Conservation (phyloP, 2,113 vertebrate genomes). For the Fulica atra region DNA sequence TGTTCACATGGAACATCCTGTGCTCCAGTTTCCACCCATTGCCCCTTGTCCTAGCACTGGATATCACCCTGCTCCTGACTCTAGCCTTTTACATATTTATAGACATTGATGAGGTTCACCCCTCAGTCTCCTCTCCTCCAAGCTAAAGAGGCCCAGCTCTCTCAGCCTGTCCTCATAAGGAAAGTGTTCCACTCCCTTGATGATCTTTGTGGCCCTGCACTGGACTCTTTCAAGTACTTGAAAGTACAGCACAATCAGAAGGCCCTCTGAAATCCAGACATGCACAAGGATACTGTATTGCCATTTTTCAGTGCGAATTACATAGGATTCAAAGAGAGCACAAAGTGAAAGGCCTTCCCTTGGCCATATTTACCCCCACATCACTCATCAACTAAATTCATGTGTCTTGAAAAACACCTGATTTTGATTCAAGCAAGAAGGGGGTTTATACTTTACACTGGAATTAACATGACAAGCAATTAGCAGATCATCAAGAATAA, state of each 20-base stretch:
- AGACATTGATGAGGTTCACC: no score
- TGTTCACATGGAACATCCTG: no score
- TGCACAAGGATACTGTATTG: not conserved
- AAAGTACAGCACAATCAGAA: not conserved
- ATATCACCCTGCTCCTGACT: no score
- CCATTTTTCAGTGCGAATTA: not conserved
- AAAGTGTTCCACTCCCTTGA: no score
- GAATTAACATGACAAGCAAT: slow-evolving; percentile 24
- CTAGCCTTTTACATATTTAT: no score
- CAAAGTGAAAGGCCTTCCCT: not conserved
- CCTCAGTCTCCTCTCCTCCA: no score
- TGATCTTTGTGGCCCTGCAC: no score
- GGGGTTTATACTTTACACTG: not conserved
- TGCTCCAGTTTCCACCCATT: no score
- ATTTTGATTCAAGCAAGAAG: slow-evolving; percentile 1
- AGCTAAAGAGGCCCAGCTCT: no score
- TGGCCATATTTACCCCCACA: not conserved
- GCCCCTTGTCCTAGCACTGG: no score
- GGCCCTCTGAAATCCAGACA: not conserved
- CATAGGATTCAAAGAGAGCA: not conserved
- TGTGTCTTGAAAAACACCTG: not conserved
- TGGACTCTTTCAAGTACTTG: no score
- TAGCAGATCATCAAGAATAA: slow-evolving; percentile 44
- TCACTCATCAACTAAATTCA: not conserved
- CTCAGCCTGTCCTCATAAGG: no score